Evolutionary conservation across 2,888 invertebrate species (phyloP).

Genomic region (Timandra comae): DNA sequence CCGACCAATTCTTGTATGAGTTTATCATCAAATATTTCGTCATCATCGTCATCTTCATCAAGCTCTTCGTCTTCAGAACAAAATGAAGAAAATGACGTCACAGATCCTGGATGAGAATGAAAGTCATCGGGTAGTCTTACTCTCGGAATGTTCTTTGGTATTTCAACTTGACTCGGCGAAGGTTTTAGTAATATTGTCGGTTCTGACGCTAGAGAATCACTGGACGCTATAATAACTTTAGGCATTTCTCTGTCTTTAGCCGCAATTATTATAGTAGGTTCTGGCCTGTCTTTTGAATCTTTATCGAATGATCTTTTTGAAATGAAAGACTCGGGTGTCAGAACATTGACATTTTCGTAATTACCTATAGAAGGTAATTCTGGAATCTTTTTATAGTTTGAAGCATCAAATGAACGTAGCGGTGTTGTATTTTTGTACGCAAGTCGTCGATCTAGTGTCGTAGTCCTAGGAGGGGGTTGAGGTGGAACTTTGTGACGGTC

Average conservation of each 20-base stretch:
- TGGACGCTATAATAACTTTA: conserved; percentile 73
- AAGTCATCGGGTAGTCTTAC: conserved; percentile 69
- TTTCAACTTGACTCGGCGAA: conserved; percentile 55
- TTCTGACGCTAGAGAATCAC: conserved; percentile 64
- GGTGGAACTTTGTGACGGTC: conserved; percentile 76
- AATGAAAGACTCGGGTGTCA: conserved; percentile 33
- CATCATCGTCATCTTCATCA: conserved; percentile 43
- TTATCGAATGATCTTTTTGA: conserved; percentile 42
- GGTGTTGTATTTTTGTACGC: conserved; percentile 61
- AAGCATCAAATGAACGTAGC: conserved; percentile 53
- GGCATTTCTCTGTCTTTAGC: conserved; percentile 51
- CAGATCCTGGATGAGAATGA: conserved; percentile 47
- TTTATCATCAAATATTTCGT: conserved; percentile 60
- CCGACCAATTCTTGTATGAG: conserved; percentile 65
- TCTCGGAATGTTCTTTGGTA: conserved; percentile 61
- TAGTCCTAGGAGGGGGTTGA: conserved; percentile 85
- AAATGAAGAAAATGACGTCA: conserved; percentile 57
- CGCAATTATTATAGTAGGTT: conserved; percentile 19
- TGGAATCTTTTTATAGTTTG: conserved; percentile 35
- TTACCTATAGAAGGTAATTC: conserved; percentile 36
- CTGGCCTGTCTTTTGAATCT: conserved; percentile 24
- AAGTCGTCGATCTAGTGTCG: conserved; percentile 79
- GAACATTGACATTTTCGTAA: conserved; percentile 57
- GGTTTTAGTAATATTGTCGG: conserved; percentile 79
- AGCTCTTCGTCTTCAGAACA: conserved; percentile 50